Evolutionary conservation across 2,113 vertebrate species (phyloP), one percentile per base, ranked within the genome.

Genomic region (Mixornis gularis): DNA sequence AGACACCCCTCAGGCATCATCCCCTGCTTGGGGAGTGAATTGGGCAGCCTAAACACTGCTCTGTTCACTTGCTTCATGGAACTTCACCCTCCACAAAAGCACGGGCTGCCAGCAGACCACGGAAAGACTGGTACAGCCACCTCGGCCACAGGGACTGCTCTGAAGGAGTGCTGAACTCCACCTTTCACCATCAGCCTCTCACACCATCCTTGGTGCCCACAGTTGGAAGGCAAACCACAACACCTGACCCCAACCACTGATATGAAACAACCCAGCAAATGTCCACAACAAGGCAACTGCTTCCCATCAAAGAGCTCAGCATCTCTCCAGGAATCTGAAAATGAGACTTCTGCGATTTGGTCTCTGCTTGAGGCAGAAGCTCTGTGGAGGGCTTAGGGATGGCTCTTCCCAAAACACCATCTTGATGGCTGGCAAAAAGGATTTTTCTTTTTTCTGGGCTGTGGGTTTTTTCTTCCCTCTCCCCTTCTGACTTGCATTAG

Each of bases 21-120:
- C 24, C 49, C 25, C 38, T 74, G 34, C 43, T 48, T 4, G 8
- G 60, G 32, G 55, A 73, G 34, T 24, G n/a, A 53, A 52, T 10
- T 38, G 20, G 24, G 43, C 19, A 79, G n/a, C 48, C 21, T 38
- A 21, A 73, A 59, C 0, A 3, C 18, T 11, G 24, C 14, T 13
- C 26, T 58, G 44, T 34, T 17, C 43, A 19, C 49, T 25, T 48
- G 21, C 3, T 48, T 52, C 1, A 1, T 7, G 20, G 21, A 84
- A 52, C 12, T 4, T 24, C 56, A 32, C 20, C 32, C 25, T 59
- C 24, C 12, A 5, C 3, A 9, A 60, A 8, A 80, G 20, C 21
- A n/a, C 0, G 0, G 36, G 55, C 17, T 11, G 10, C 10, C 29
- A 29, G 34, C 2, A 30, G 30, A n/a, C 19, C 1, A 0, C 3